Evolutionary conservation across 2,797 vertebrate genomes (phyloP).

Genomic region (Fratercula arctica): DNA sequence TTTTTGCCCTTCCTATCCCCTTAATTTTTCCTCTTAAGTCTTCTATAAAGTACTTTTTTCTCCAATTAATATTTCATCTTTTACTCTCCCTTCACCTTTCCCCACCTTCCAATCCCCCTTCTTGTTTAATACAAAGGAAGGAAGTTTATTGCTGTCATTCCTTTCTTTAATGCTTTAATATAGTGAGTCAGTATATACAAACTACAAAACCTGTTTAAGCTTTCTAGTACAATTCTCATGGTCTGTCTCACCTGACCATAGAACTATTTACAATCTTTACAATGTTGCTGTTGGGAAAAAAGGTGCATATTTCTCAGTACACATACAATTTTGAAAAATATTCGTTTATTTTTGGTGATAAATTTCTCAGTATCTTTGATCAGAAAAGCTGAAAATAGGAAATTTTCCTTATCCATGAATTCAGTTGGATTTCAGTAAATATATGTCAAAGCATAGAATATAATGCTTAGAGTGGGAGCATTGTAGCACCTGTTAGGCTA

Average conservation of each 20-base stretch:
- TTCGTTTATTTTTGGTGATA: not conserved
- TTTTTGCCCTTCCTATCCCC: not conserved
- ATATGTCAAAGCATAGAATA: not conserved
- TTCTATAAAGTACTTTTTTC: not conserved
- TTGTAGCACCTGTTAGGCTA: not conserved
- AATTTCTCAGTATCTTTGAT: not conserved
- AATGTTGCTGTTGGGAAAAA: not conserved
- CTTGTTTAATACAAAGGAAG: not conserved
- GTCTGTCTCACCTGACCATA: not conserved
- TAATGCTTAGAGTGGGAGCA: not conserved
- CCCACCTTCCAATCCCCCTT: not conserved
- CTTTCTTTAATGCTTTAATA: not conserved
- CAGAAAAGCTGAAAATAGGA: not conserved
- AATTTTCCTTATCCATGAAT: not conserved
- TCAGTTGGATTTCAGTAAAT: not conserved
- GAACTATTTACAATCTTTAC: not conserved
- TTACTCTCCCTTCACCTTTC: not conserved
- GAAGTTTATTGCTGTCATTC: not conserved
- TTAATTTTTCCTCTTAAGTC: not conserved
- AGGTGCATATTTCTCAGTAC: rapidly evolving
- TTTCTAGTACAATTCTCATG: not conserved
- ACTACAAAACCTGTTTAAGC: not conserved
- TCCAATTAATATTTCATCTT: not conserved
- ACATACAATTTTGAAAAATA: not conserved
- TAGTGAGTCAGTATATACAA: not conserved